phyloP scores from a whole-genome alignment of 2,113 vertebrate species.

The Dipodomys spectabilis region DNA sequence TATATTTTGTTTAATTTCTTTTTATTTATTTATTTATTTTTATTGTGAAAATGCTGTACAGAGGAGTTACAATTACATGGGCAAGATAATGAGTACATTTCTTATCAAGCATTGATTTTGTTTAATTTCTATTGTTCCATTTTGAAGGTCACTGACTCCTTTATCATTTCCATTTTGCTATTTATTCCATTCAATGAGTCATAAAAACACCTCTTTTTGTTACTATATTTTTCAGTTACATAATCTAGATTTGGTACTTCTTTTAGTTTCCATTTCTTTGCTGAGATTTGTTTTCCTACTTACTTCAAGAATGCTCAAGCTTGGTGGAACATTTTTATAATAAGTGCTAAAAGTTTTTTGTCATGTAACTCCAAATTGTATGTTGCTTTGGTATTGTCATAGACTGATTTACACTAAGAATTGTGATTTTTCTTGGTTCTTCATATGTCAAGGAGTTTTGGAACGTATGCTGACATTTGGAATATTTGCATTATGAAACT shows the following conservation, averaged over 20 bases:
- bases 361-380: no score
- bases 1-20: neutral
- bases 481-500: no score
- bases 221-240: slow-evolving; percentile 2
- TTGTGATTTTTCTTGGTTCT: neutral
- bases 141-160: neutral
- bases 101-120: no score
- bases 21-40: no score
- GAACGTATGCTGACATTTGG: no score
- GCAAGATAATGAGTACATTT: no score
- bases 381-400: no score
- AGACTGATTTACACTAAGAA: neutral
- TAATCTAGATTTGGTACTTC: neutral
- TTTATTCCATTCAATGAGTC: neutral
- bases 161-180: neutral
- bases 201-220: neutral
- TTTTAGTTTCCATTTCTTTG: neutral
- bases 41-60: no score
- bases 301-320: neutral
- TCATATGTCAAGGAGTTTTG: neutral
- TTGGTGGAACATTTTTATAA: neutral
- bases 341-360: neutral
- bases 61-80: no score
- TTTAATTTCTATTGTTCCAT: neutral
- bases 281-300: neutral